These are phyloP conservation scores for Drosophila ficusphila DNA, from an alignment of 1,140 invertebrate genomes.

Conservation along the genomic window DNA sequence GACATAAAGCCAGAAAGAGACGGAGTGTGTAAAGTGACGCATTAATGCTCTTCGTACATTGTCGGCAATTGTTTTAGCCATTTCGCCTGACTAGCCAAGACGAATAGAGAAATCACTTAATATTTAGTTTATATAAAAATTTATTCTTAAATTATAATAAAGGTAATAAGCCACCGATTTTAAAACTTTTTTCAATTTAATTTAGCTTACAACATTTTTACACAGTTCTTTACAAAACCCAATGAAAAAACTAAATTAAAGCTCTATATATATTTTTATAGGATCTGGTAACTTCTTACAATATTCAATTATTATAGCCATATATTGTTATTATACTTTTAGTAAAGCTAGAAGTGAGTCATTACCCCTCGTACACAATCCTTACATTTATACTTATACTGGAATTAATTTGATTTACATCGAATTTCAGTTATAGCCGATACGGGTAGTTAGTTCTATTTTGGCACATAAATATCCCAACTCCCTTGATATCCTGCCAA, in stretches of 20 bases:
- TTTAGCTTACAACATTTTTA: no score
- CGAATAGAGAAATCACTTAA: not conserved
- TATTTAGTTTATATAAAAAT: not conserved
- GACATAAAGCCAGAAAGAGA: not conserved
- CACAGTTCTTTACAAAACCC: no score
- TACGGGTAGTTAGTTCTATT: not conserved
- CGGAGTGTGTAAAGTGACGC: conserved; percentile 9
- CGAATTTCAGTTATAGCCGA: conserved; percentile 6
- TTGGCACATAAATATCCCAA: conserved; percentile 11
- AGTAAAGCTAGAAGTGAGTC: no score
- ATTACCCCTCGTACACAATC: no score
- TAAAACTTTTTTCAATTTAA: no score
- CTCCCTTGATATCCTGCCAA: not conserved
- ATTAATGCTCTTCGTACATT: conserved; percentile 31
- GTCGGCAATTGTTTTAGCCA: conserved; percentile 17
- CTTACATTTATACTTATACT: not conserved
- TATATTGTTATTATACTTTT: no score
- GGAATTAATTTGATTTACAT: conserved; percentile 12
- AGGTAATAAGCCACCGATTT: no score
- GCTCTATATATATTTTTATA: no score
- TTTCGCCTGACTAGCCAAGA: not conserved
- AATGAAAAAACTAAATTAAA: no score
- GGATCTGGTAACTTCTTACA: no score
- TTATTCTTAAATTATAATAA: no score
- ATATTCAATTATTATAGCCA: no score